Evolutionary conservation across 1,140 invertebrate genomes (phyloP).

Genomic region (Drosophila teissieri): DNA sequence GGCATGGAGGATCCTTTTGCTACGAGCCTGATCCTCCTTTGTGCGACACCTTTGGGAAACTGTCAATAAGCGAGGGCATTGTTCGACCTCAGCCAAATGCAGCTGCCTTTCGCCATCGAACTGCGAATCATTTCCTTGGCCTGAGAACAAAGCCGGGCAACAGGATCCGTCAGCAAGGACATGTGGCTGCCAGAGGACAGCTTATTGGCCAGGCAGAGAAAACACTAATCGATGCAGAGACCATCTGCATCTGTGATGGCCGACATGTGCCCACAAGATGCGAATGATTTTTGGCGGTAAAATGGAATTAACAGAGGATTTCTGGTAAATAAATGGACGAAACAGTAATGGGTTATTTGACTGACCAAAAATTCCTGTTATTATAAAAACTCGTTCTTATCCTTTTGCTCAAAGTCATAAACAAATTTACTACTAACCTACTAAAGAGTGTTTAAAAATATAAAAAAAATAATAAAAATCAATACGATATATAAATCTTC

Average conservation of each 20-base stretch:
- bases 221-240: slow-evolving; percentile 20
- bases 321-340: background rate
- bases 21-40: slow-evolving; percentile 52
- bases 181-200: slow-evolving; percentile 46
- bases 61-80: slow-evolving; percentile 73
- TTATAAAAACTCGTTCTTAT: too few species aligned
- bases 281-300: slow-evolving; percentile 72
- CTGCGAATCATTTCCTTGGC: slow-evolving; percentile 44
- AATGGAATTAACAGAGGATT: slow-evolving; percentile 29
- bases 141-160: slow-evolving; percentile 47
- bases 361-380: background rate
- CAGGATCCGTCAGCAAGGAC: slow-evolving; percentile 38
- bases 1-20: slow-evolving; percentile 41
- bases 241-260: slow-evolving; percentile 72
- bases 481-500: background rate
- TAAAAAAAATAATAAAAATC: background rate
- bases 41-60: slow-evolving; percentile 70
- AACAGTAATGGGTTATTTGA: background rate
- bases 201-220: slow-evolving; percentile 64
- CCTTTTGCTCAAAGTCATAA: background rate
- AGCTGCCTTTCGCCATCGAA: slow-evolving; percentile 39
- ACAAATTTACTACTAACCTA: too few species aligned
- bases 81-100: slow-evolving; percentile 39
- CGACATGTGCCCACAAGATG: slow-evolving; percentile 72
- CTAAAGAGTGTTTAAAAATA: too few species aligned